Evolutionary conservation across 2,888 invertebrate genomes (phyloP), one percentile per base, ranked within the genome.

Genomic region (Suillia variegata): DNA sequence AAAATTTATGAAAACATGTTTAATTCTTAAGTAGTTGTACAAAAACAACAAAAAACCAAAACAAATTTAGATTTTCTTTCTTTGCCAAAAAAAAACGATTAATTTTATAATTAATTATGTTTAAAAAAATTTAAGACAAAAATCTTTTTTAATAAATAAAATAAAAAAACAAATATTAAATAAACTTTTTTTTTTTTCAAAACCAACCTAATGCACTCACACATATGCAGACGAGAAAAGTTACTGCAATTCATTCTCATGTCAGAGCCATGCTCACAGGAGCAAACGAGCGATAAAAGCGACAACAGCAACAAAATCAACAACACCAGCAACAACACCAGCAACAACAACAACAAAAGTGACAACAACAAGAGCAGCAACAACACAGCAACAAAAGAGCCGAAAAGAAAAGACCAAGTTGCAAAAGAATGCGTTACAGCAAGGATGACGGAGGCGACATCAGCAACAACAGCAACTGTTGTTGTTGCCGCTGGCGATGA

Each of bases 211-310:
- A 8, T 8, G 8, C 38, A 6, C 15, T 8, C 38, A 38, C 45
- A 45, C 45, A 45, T 13, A 45, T 18, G 5, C 17, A 45, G 18
- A 45, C 13, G 45, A 18, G 17, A 45, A 20, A 56, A 60, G 57
- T 62, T 61, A 38, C 58, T 59, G 63, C 62, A 67, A 67, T 67
- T 66, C 63, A 66, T 67, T 67, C 62, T 63, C 61, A 62, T 66
- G 66, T 64, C 67, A 65, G 56, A 61, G 54, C 55, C 67, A 63
- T 64, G 56, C 54, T 62, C 60, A 48, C 26, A 34, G 34, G 17
- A 52, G n/a, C 15, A 34, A 48, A 52, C 59, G 26, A 47, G 55
- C 59, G 55, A 56, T 55, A 59, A 54, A 50, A 59, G 50, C 50
- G 50, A 50, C 33, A 34, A 18, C 38, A 51, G 24, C 45, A 33